Evolutionary conservation across 2,797 vertebrate species (phyloP).

Genomic region (Picus viridis): DNA sequence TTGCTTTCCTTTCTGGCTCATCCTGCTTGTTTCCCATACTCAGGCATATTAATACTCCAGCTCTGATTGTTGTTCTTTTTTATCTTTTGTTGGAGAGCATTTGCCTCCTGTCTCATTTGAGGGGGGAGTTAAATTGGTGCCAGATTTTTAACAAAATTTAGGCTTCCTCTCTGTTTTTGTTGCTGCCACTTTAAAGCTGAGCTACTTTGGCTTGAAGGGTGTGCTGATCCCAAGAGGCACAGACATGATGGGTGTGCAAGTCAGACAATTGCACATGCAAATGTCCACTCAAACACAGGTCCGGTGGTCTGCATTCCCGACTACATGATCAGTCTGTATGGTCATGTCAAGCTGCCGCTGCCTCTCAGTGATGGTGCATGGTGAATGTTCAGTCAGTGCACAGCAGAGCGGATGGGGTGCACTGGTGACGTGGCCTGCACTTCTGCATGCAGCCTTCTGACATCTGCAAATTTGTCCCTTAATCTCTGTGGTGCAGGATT

Average conservation of each 20-base stretch:
- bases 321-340: accelerated
- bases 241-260: neutral
- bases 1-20: neutral
- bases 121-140: accelerated
- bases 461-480: slow-evolving; percentile 30
- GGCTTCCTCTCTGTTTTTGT: neutral
- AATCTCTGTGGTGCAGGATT: neutral
- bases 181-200: neutral
- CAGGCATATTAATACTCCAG: neutral
- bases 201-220: neutral
- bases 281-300: neutral
- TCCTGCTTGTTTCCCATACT: neutral
- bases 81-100: slow-evolving; percentile 24
- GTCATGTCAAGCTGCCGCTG: accelerated
- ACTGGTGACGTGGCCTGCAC: neutral
- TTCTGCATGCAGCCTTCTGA: slow-evolving; percentile 14
- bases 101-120: neutral
- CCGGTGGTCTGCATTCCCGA: neutral
- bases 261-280: neutral
- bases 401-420: neutral
- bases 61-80: neutral
- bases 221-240: neutral
- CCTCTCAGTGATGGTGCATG: neutral
- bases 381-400: accelerated
- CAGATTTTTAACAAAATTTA: neutral